A percentile compares a stretch with the other conserved stretches of the same genome.
Conservation (phyloP, 35 echinoderm and acorn worm species). For the Acanthaster planci region DNA sequence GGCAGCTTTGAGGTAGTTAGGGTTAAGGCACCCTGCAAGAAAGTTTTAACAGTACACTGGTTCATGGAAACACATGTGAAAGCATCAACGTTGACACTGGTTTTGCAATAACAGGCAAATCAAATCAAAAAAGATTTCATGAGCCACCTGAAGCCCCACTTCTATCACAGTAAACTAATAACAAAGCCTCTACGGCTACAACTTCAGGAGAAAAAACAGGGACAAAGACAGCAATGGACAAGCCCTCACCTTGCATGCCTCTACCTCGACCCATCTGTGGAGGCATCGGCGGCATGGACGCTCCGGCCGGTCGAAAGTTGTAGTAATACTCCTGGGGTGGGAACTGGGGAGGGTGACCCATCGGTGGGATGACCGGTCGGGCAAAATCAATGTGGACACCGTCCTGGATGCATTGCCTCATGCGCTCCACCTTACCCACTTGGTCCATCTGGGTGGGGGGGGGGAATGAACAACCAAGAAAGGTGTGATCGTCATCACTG, state of each 20-base stretch:
- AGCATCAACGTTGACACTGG: no score
- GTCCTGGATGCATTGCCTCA: constrained; percentile 89
- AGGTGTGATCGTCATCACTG: no score
- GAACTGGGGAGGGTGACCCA: constrained; percentile 39
- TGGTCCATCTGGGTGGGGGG: constrained; percentile 74
- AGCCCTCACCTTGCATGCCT: constrained; percentile 53
- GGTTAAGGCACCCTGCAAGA: no score
- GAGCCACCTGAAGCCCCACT: not conserved
- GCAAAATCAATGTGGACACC: constrained; percentile 70
- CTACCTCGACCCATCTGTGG: constrained; percentile 57
- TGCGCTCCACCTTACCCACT: constrained; percentile 96
- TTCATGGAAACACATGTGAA: no score
- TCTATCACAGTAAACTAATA: not conserved
- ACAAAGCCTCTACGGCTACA: no score
- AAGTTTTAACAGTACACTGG: no score
- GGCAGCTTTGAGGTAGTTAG: no score
- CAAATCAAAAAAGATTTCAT: no score
- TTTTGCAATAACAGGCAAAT: no score
- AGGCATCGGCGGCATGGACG: constrained; percentile 56
- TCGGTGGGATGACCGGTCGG: constrained; percentile 52
- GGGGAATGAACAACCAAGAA: not conserved
- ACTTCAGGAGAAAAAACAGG: not conserved
- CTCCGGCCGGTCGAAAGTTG: constrained; percentile 77
- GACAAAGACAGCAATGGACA: no score
- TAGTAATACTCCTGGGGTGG: constrained; percentile 78